These are phyloP conservation scores for Tipula vernalis DNA, from an alignment of 2,888 invertebrate genomes.

Conservation along the genomic window DNA sequence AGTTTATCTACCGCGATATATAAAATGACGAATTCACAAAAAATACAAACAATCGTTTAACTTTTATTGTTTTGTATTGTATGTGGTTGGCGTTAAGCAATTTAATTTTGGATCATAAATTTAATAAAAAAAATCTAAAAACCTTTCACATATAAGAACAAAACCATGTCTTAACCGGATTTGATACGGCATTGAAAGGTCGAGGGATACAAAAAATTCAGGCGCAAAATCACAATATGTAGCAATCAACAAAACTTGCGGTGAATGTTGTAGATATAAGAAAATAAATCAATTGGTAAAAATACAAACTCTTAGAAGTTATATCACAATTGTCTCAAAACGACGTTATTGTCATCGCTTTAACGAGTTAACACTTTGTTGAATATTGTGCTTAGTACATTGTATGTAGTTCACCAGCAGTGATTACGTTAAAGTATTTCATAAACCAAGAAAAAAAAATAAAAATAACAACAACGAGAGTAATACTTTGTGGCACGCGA, in stretches of 20 bases:
- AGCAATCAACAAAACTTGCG: too few relatives aligned
- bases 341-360: neutral
- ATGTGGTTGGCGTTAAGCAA: slow-evolving; percentile 4
- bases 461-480: neutral
- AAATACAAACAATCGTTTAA: neutral
- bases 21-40: neutral
- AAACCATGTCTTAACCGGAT: neutral
- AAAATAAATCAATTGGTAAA: neutral
- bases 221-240: neutral
- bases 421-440: neutral
- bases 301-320: neutral
- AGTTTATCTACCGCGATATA: neutral
- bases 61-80: neutral
- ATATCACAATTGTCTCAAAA: neutral
- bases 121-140: neutral
- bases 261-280: too few relatives aligned
- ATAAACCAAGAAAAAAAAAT: neutral
- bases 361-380: neutral
- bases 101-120: neutral
- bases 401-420: neutral
- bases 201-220: neutral
- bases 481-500: neutral
- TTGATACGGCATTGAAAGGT: neutral
- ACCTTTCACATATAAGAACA: neutral
- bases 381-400: neutral